These are phyloP conservation scores for Lucilia sericata DNA, from an alignment of 1,140 invertebrate species.

Conservation along the genomic window DNA sequence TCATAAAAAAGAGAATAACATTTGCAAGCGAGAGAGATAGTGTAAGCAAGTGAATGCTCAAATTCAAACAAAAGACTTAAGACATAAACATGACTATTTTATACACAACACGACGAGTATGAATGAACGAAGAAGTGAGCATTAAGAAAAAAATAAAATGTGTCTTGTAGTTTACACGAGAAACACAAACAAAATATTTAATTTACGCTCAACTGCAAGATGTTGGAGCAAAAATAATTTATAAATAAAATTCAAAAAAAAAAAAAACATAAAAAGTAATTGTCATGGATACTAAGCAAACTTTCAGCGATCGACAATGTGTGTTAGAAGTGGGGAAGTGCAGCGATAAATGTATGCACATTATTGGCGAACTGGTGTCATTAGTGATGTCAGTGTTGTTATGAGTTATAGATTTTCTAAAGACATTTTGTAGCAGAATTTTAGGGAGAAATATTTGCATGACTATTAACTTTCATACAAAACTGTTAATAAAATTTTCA, in stretches of 20 bases:
- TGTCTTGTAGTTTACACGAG: no score
- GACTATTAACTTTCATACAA: background rate
- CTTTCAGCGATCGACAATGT: slow-evolving; percentile 15
- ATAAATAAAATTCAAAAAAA: background rate
- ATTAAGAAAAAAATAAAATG: no score
- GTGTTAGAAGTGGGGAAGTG: background rate
- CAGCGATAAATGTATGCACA: no score
- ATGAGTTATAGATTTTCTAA: background rate
- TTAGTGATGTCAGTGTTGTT: background rate
- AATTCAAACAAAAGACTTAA: slow-evolving; percentile 36
- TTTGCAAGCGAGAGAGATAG: background rate
- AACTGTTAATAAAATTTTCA: no score
- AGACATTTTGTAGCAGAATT: background rate
- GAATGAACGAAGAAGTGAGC: no score
- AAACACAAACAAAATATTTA: background rate
- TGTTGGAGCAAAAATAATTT: background rate
- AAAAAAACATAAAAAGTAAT: background rate
- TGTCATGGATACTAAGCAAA: slow-evolving; percentile 8
- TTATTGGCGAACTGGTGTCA: no score
- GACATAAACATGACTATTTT: slow-evolving; percentile 18
- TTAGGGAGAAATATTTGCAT: background rate
- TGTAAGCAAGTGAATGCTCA: background rate
- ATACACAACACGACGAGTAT: background rate
- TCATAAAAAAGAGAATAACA: background rate
- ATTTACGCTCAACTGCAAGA: background rate